Base-by-base conservation (phyloP, 2,888 invertebrate genomes). In the Octodonta nipae region DNA sequence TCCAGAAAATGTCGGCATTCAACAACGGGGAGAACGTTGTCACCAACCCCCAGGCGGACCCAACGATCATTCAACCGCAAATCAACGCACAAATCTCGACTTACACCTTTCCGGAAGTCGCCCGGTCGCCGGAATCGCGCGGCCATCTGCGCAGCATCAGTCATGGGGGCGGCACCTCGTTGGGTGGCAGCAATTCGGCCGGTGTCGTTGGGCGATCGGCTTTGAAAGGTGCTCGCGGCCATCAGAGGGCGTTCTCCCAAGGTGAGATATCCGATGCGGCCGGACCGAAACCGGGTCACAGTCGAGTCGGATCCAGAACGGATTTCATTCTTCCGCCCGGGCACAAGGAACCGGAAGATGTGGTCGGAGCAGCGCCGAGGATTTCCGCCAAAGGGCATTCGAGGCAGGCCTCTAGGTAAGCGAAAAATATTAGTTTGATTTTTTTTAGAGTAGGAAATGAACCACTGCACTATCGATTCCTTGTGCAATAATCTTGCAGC, bases 241-340 rank as follows among this genome's bases (percentile, higher is more conserved):
- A 46, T 33, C 51, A 84, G 56, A 71, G 86, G 36, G 87, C 87
- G 30, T 76, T 85, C 50, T 86, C 86, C 4, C 87, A 88, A 51
- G 87, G 87, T 1, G 85, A 86, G 62, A 85, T 87, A 40, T 74
- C 75, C 35, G 81, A 80, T 45, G 40, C 10, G 5, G 30, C 34
- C 6, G 46, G 38, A 13, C 33, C 58, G 55, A 38, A 35, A 25
- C 70, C 74, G 6, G 81, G 82, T 1, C 85, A 86, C 66, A 81
- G 76, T 56, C 73, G 87, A 28, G 77, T 83, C 14, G 81, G 81
- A 37, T 86, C 86, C 40, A 83, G 81, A 56, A 88, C 88, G 2
- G 88, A 88, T 55, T 88, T 88, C 54, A 87, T 86, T 45, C 65
- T 88, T 37, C 88, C 88, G 1, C 83, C 85, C 0, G 85, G 84